phyloP scores from a whole-genome alignment of 2,888 invertebrate genomes.

The Xestia sexstrigata region DNA sequence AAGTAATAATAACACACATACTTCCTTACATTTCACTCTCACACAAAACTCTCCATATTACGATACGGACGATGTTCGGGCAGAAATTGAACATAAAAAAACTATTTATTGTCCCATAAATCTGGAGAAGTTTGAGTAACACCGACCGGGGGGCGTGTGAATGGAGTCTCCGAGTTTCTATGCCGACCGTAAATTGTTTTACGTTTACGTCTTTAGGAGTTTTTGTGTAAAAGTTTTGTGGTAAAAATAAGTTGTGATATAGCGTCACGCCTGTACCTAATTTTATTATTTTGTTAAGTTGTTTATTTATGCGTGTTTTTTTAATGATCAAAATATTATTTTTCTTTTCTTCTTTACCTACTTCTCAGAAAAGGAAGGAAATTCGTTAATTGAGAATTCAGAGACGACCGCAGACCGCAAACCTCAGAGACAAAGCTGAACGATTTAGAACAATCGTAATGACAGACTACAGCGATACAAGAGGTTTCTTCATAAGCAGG shows the following conservation, averaged over 20 bases:
- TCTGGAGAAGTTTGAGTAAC: constrained; percentile 60
- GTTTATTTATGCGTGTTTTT: background rate
- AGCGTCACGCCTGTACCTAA: background rate
- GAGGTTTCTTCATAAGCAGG: background rate
- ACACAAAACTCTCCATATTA: constrained; percentile 26
- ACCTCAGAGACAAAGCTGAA: background rate
- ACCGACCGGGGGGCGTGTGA: constrained; percentile 44
- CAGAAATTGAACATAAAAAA: constrained; percentile 64
- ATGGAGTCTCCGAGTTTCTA: constrained; percentile 45
- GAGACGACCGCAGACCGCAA: background rate
- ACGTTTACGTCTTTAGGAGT: constrained; percentile 20
- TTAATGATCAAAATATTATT: background rate
- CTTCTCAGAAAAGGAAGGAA: background rate
- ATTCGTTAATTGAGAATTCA: background rate
- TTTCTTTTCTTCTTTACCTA: background rate
- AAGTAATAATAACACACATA: constrained; percentile 43
- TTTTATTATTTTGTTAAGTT: background rate
- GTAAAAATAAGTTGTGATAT: background rate
- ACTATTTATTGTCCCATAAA: constrained; percentile 64
- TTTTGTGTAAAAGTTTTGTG: constrained; percentile 10
- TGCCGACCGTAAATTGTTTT: constrained; percentile 42
- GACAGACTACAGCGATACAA: background rate
- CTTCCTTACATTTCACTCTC: constrained; percentile 27
- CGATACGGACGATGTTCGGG: constrained; percentile 30
- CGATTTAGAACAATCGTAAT: background rate